These are phyloP conservation scores for Hipparchia sbordonii DNA, from an alignment of 2,888 invertebrate genomes.

Conservation along the genomic window DNA sequence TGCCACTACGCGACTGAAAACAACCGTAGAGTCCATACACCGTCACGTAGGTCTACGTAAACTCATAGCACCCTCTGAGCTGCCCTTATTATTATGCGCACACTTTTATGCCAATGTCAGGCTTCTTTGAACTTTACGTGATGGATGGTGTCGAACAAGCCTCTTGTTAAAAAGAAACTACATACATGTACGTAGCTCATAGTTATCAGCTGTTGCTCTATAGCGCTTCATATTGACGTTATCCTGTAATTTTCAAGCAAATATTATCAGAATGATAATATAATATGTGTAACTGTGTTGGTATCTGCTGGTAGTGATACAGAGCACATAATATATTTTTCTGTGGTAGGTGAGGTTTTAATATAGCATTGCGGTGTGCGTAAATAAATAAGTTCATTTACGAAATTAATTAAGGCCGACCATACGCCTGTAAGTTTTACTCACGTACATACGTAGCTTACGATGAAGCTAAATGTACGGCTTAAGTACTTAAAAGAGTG, in stretches of 20 bases:
- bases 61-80: slow-evolving; percentile 43
- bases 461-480: no score
- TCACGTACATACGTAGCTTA: no score
- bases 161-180: slow-evolving; percentile 17
- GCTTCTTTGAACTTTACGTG: slow-evolving; percentile 43
- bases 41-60: slow-evolving; percentile 35
- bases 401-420: neutral
- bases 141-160: slow-evolving; percentile 44
- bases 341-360: neutral
- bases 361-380: neutral
- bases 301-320: neutral
- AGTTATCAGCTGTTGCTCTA: neutral
- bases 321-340: no score
- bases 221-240: neutral
- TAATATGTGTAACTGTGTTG: neutral
- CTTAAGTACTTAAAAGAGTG: neutral
- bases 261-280: neutral
- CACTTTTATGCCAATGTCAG: slow-evolving; percentile 44
- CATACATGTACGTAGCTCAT: neutral
- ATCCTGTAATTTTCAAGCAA: neutral
- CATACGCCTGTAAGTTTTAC: no score
- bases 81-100: slow-evolving; percentile 42
- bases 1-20: slow-evolving; percentile 53
- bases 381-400: slow-evolving; percentile 8
- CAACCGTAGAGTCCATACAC: slow-evolving; percentile 28